Evolutionary conservation across 2,797 vertebrate genomes (phyloP), one percentile per base, ranked within the genome.

Genomic region (Catamblyrhynchus diadema): DNA sequence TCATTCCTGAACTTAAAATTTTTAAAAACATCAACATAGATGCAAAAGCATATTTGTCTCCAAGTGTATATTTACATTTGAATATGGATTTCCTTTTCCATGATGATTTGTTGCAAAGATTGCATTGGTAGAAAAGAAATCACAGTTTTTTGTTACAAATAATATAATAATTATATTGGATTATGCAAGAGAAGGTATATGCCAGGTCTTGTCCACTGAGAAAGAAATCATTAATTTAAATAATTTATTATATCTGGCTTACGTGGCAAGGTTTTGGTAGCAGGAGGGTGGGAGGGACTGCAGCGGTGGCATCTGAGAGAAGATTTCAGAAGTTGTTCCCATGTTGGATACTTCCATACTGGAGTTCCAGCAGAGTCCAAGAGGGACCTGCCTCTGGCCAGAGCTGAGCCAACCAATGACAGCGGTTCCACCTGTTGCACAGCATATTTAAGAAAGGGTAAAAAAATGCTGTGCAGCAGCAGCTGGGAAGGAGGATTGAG

Each of bases 261-360:
- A 14, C 5, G 2, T 60, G 24, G 4, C 17, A 72, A 72, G 4
- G 9, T 42, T 86, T 89, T 60, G 6, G 18, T 25, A 33, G 19
- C 12, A 39, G 33, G 3, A 27, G 2, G 1, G 2, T 10, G 6
- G 11, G 14, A 9, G 2, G 1, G 5, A 53, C 37, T 39, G 5
- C 3, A 51, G 14, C 21, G 7, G 3, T 30, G 22, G 11, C 7
- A 64, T 51, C 45, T 56, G 4, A 50, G 17, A 59, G 9, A 57
- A 24, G 25, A 12, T 15, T 10, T 4, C 10, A 39, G 47, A n/a
- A 61, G 5, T 5, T 79, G 1, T 12, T 10, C 14, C 17, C 5
- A 3, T 9, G 5, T 8, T 27, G 13, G 25, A 59, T 17, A 14
- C 7, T 53, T 10, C 3, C 8, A 16, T 74, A 14, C 13, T 28